Percentiles rank a stretch among this genome's conserved stretches.
Conservation (phyloP, 2,797 vertebrate genomes). For the Aselliscus stoliczkanus region DNA sequence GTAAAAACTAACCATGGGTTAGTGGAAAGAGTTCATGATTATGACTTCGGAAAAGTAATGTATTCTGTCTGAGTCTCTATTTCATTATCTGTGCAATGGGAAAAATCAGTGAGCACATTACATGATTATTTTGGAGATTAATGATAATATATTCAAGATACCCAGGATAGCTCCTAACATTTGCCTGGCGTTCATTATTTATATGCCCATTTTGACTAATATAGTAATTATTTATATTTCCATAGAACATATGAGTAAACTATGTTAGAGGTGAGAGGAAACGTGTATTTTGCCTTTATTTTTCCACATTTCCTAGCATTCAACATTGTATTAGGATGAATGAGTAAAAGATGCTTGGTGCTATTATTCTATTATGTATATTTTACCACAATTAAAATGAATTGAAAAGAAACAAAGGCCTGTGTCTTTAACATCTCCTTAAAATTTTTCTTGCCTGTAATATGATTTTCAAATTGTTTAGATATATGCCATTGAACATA, state of each 20-base stretch:
- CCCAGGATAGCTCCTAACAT: neutral
- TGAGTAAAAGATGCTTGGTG: neutral
- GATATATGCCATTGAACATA: neutral
- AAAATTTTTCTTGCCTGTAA: neutral
- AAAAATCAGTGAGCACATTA: neutral
- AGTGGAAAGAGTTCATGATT: neutral
- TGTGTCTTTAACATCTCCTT: neutral
- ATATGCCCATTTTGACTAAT: neutral
- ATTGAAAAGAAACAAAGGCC: neutral
- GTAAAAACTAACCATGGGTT: neutral
- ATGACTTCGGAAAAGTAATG: neutral
- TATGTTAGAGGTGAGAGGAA: neutral
- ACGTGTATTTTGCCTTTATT: neutral
- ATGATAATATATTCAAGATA: neutral
- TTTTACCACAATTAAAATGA: neutral
- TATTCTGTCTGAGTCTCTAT: neutral
- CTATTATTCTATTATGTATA: neutral
- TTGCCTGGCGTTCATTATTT: neutral
- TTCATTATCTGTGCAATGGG: neutral
- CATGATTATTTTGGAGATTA: neutral
- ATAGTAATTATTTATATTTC: neutral
- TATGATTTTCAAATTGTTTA: neutral
- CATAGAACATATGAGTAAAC: neutral
- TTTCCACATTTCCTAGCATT: neutral
- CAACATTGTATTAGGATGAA: neutral